Evolutionary conservation across 1,140 invertebrate genomes (phyloP).

Genomic region (Cotesia chilonis): DNA sequence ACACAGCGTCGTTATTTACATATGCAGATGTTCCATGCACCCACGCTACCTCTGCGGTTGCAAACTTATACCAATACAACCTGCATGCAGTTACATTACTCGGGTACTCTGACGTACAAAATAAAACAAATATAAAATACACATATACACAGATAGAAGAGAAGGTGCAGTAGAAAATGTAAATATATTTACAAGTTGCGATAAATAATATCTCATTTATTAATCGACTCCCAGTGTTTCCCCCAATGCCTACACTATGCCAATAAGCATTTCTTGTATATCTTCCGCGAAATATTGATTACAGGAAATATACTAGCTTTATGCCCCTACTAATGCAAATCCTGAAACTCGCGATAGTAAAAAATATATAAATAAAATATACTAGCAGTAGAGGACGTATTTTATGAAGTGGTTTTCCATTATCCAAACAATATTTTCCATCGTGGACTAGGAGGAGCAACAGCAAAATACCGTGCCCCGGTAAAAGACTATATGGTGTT

Average conservation of each 20-base stretch:
- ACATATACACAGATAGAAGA: not conserved
- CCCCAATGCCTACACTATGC: not conserved
- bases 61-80: not conserved
- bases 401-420: no score
- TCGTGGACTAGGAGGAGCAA: conserved; percentile 19
- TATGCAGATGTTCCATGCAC: conserved; percentile 39
- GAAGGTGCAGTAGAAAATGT: not conserved
- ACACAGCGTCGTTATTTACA: conserved; percentile 43
- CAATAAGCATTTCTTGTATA: not conserved
- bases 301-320: not conserved
- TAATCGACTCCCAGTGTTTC: conserved; percentile 25
- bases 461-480: conserved; percentile 27
- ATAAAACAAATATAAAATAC: not conserved
- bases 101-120: not conserved
- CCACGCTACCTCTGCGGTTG: conserved; percentile 18
- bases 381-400: no score
- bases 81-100: not conserved
- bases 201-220: conserved; percentile 30
- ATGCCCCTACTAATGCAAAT: no score
- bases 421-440: not conserved
- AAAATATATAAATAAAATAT: no score
- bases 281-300: conserved; percentile 9
- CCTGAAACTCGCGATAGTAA: no score
- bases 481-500: no score
- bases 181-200: conserved; percentile 4